A percentile compares a stretch with the other conserved stretches of the same genome.
These are phyloP conservation scores for Alviniconcha strummeri DNA, from an alignment of 2,888 invertebrate genomes.

Conservation along the genomic window DNA sequence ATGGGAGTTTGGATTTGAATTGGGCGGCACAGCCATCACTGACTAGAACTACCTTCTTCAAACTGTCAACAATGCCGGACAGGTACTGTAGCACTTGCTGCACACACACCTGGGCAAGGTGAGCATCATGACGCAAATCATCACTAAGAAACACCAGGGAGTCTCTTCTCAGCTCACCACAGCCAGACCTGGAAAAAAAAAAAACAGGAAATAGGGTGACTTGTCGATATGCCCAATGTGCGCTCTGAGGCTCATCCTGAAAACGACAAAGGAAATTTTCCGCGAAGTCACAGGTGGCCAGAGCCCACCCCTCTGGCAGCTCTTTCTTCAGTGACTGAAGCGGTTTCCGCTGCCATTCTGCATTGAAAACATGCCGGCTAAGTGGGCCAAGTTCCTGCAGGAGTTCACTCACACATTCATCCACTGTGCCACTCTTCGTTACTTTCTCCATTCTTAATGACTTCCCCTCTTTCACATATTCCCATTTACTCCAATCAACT, in stretches of 20 bases:
- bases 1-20: slow-evolving; percentile 28
- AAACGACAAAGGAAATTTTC: slow-evolving; percentile 30
- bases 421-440: slow-evolving; percentile 20
- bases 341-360: slow-evolving; percentile 24
- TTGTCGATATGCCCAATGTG: slow-evolving; percentile 32
- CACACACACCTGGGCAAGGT: background rate
- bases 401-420: slow-evolving; percentile 6
- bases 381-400: background rate
- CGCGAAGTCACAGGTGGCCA: slow-evolving; percentile 27
- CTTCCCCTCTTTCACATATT: background rate
- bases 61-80: background rate
- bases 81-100: slow-evolving; percentile 2
- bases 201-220: slow-evolving; percentile 31
- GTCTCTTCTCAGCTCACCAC: slow-evolving; percentile 7
- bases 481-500: slow-evolving; percentile 3
- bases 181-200: background rate
- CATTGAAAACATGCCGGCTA: background rate
- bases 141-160: slow-evolving; percentile 11
- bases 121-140: slow-evolving; percentile 17
- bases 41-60: slow-evolving; percentile 21
- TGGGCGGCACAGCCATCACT: slow-evolving; percentile 34
- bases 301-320: slow-evolving; percentile 27
- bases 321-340: background rate
- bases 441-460: background rate
- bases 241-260: slow-evolving; percentile 31